Conservation (phyloP, 2,113 vertebrate species). For the Puntigrus tetrazona region DNA sequence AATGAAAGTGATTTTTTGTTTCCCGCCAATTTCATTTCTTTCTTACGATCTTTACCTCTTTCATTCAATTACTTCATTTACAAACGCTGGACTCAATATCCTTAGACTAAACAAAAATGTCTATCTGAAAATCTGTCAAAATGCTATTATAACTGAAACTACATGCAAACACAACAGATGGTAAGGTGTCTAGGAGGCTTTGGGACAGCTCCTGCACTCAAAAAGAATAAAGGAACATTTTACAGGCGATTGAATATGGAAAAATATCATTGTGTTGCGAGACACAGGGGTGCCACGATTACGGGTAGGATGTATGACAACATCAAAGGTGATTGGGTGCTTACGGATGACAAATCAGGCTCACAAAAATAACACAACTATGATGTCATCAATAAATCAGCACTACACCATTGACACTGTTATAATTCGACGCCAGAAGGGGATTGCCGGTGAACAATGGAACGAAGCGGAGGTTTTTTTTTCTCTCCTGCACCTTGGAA, state of each 20-base stretch:
- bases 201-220: neutral
- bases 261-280: neutral
- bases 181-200: neutral
- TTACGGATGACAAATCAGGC: slow-evolving; percentile 71
- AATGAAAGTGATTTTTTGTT: neutral
- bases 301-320: neutral
- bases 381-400: slow-evolving; percentile 77
- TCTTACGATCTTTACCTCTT: neutral
- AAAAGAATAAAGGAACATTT: slow-evolving; percentile 15
- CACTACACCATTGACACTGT: slow-evolving; percentile 64
- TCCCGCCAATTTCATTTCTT: neutral
- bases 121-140: neutral
- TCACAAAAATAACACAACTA: slow-evolving; percentile 71
- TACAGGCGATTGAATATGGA: slow-evolving; percentile 1
- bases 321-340: slow-evolving; percentile 57
- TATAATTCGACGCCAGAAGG: neutral
- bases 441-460: neutral
- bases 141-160: slow-evolving; percentile 2
- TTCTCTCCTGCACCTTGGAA: neutral
- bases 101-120: neutral
- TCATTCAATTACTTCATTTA: slow-evolving; percentile 3
- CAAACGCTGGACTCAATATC: neutral
- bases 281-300: neutral
- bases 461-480: neutral
- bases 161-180: neutral